A percentile compares a stretch with the other conserved stretches of the same genome.
These are phyloP conservation scores for Catotricha subobsoleta DNA, from an alignment of 2,888 invertebrate genomes.

Conservation along the genomic window DNA sequence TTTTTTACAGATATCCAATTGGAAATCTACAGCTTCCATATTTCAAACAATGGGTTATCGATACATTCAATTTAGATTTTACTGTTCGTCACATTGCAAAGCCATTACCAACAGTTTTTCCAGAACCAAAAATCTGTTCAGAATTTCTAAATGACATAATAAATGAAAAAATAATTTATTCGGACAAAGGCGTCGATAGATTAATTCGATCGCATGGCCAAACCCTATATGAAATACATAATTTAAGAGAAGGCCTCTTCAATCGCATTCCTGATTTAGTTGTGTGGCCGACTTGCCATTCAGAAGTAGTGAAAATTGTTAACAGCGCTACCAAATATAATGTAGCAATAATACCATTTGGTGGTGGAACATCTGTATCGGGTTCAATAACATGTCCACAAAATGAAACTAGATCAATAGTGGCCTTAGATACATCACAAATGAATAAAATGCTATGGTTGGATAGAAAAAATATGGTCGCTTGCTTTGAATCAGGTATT, in stretches of 20 bases:
- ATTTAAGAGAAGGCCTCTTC: constrained; percentile 52
- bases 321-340: constrained; percentile 51
- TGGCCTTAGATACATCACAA: constrained; percentile 82
- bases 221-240: constrained; percentile 74
- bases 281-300: constrained; percentile 76
- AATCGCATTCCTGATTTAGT: constrained; percentile 84
- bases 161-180: constrained; percentile 37
- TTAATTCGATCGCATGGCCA: constrained; percentile 84
- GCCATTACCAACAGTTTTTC: constrained; percentile 41
- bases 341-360: constrained; percentile 79
- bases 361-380: constrained; percentile 88
- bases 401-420: constrained; percentile 59
- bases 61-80: constrained; percentile 50
- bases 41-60: constrained; percentile 62
- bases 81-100: constrained; percentile 29
- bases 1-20: constrained; percentile 52
- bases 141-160: constrained; percentile 41
- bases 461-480: constrained; percentile 66
- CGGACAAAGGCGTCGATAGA: constrained; percentile 63
- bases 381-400: constrained; percentile 72
- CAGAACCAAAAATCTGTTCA: constrained; percentile 42
- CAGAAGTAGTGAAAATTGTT: constrained; percentile 70
- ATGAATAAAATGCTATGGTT: constrained; percentile 94
- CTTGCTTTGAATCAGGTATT: constrained; percentile 75
- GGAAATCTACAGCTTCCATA: constrained; percentile 50